Conservation (phyloP, 2,113 vertebrate genomes). For the Burhinus oedicnemus region DNA sequence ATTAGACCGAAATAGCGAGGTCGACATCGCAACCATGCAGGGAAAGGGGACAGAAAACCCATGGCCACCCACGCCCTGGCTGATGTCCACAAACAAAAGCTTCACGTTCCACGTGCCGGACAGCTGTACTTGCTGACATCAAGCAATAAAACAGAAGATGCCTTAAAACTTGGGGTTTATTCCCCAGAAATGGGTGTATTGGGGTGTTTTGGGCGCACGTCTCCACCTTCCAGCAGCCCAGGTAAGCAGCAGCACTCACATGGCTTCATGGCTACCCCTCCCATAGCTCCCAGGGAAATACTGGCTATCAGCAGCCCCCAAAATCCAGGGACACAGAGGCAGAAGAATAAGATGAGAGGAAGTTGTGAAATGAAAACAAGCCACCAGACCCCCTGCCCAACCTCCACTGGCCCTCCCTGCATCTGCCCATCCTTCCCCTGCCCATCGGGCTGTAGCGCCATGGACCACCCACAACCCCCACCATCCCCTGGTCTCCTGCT, state of each 20-base stretch:
- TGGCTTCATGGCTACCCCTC: not conserved
- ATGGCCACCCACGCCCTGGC: fast-evolving
- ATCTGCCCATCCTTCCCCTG: not conserved
- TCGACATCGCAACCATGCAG: too few species aligned
- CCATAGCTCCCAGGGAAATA: not conserved
- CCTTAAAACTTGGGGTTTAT: not conserved
- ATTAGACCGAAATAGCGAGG: fast-evolving
- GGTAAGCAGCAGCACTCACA: not conserved
- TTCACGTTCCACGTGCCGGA: fast-evolving
- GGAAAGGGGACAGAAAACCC: not conserved
- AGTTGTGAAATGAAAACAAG: not conserved
- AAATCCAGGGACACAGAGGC: not conserved
- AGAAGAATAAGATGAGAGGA: not conserved
- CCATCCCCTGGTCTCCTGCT: not conserved
- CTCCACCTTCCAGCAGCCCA: not conserved
- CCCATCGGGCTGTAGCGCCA: not conserved
- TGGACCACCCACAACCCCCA: not conserved
- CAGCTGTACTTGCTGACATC: not conserved
- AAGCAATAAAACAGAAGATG: not conserved
- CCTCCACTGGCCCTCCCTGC: not conserved
- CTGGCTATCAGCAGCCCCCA: fast-evolving
- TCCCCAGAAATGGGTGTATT: not conserved
- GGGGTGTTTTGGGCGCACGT: not conserved
- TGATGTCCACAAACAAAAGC: fast-evolving
- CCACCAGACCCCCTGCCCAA: not conserved